Conservation (phyloP, 2,797 vertebrate species). For the Selene dorsalis region DNA sequence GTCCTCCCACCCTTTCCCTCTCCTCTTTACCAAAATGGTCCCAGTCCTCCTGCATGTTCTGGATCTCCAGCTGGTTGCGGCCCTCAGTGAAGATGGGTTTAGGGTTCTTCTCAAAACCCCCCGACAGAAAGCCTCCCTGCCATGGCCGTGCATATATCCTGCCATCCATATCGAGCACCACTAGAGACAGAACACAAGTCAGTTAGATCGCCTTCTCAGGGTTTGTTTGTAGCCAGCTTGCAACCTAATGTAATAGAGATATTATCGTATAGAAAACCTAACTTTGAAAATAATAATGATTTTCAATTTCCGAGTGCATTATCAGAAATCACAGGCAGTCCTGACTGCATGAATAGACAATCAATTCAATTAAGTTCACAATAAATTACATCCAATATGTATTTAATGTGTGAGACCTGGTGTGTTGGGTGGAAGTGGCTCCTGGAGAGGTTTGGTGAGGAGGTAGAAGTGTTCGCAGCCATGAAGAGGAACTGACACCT, state of each 20-base stretch:
- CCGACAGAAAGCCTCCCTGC: conserved; percentile 95
- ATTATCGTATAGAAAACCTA: not conserved
- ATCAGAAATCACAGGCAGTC: not conserved
- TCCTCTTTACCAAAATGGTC: conserved; percentile 92
- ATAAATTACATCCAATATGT: too few species aligned
- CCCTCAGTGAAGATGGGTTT: conserved; percentile 99
- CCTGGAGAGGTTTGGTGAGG: conserved; percentile 90
- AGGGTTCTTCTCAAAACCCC: conserved; percentile 98
- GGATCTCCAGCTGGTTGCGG: conserved; percentile 96
- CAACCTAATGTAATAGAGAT: not conserved
- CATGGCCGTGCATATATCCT: conserved; percentile 94
- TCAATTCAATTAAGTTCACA: not conserved
- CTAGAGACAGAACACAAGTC: conserved; percentile 73
- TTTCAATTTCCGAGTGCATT: not conserved
- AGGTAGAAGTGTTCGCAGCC: conserved; percentile 99
- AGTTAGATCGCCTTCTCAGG: conserved; percentile 8
- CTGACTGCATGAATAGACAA: not conserved
- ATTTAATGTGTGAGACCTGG: conserved; percentile 86
- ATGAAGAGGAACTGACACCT: conserved; percentile 94
- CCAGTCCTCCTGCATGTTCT: conserved; percentile 98
- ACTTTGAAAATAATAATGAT: not conserved
- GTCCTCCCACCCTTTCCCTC: not conserved
- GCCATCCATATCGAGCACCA: conserved; percentile 93
- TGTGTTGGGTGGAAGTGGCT: conserved; percentile 82
- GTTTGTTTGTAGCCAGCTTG: not conserved